Base-by-base conservation (phyloP, 1,140 invertebrate genomes). In the Drosophila orosa region DNA sequence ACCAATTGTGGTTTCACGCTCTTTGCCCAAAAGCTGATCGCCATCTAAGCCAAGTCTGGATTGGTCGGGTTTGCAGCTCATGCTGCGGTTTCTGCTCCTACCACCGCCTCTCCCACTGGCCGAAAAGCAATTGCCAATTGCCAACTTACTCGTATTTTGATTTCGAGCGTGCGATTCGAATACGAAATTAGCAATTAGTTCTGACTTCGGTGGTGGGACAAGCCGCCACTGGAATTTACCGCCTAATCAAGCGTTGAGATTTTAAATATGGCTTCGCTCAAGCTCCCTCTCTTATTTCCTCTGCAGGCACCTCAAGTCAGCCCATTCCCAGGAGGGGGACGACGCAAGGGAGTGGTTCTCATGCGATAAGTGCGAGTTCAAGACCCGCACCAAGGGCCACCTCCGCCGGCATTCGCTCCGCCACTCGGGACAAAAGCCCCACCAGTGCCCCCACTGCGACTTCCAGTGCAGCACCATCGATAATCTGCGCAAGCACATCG, bases 401-500 rank as follows among this genome's bases (percentile, higher is more conserved):
- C 92, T 98, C 78, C 95, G 94, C 63, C 93, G 96, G 56, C 97
- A 98, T 90, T 92, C 96, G 87, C 94, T 95, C 8, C 93, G 95
- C 24, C 97, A 98, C 83, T 95, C 95, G 10, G 96, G 96, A 1
- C 94, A 95, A 57, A 96, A 97, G 86, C 97, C 97, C 0, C 98
- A 96, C 92, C 94, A 94, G 74, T 99, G 98, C 92, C 96, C 96
- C 7, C 95, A 97, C 90, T 98, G 97, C 86, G 59, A 92, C 17
- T 98, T 96, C 80, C 94, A 94, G 1, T 97, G 96, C 90, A 97
- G 95, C 74, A 96, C 95, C 77, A 87, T 95, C 95, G 97, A 97
- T 91, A 98, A 98, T 91, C 93, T 98, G 7, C 94, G 97, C 3
- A 98, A 97, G 82, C 97, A 98, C 92, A 94, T 97, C 5, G 90